Conservation (phyloP, 2,113 vertebrate genomes). For the Indicator indicator region DNA sequence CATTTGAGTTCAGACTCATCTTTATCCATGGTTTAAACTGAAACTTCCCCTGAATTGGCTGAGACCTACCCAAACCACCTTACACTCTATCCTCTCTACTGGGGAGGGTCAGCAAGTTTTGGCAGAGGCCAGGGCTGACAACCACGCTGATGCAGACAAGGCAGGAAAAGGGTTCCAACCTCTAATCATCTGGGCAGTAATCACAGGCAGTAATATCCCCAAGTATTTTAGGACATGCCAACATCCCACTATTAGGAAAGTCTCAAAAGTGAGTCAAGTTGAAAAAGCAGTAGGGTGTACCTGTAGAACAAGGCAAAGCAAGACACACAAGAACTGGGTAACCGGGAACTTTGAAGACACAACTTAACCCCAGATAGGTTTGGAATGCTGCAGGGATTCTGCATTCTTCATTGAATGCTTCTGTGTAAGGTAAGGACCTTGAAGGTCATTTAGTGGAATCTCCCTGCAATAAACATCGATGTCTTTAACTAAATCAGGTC, state of each 20-base stretch:
- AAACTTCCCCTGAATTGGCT: not conserved
- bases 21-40: not conserved
- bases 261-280: not conserved
- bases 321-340: not conserved
- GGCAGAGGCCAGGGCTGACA: not conserved
- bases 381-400: not conserved
- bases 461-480: no score
- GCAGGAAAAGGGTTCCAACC: not conserved
- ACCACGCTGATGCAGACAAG: not conserved
- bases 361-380: not conserved
- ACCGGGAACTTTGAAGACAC: not conserved
- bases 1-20: not conserved
- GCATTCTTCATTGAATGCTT: not conserved
- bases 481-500: not conserved
- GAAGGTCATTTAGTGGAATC: not conserved
- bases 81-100: not conserved
- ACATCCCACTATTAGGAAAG: not conserved
- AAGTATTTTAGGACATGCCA: not conserved
- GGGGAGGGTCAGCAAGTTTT: not conserved
- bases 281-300: not conserved
- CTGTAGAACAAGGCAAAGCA: not conserved
- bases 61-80: not conserved
- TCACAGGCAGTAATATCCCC: rapidly evolving
- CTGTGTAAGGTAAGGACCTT: no score
- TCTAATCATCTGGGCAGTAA: not conserved